phyloP scores from a whole-genome alignment of 2,888 invertebrate species.

The Cerastoderma edule region DNA sequence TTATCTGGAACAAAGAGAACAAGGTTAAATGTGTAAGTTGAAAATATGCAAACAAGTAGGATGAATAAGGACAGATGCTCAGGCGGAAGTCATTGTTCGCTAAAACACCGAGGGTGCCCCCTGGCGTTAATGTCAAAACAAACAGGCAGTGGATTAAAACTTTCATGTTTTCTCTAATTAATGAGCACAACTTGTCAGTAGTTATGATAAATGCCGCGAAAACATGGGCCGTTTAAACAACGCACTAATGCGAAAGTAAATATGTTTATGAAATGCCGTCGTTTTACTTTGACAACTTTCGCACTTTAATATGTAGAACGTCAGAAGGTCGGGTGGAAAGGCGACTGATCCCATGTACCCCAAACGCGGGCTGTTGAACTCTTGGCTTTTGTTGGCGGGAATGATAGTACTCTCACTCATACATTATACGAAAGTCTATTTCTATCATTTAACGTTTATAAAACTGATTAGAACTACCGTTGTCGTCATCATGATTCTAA shows the following conservation, averaged over 20 bases:
- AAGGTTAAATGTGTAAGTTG: too few relatives aligned
- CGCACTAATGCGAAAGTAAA: constrained; percentile 20
- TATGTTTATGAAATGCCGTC: constrained; percentile 13
- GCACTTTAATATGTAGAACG: not conserved
- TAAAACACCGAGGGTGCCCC: not conserved
- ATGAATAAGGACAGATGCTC: not conserved
- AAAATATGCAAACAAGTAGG: too few relatives aligned
- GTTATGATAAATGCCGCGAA: not conserved
- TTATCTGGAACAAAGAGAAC: too few relatives aligned
- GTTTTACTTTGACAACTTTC: constrained; percentile 1
- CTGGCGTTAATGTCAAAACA: not conserved
- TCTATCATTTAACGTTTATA: too few relatives aligned
- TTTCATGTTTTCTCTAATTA: constrained; percentile 18
- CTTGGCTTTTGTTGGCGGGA: too few relatives aligned
- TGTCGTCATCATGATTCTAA: too few relatives aligned
- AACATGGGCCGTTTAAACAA: not conserved
- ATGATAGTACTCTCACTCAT: too few relatives aligned
- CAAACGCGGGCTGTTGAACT: too few relatives aligned
- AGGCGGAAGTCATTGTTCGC: constrained; percentile 8
- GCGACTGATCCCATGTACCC: too few relatives aligned
- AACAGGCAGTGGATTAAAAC: constrained; percentile 10
- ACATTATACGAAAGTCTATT: too few relatives aligned
- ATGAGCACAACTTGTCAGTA: constrained; percentile 6
- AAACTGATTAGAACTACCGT: too few relatives aligned
- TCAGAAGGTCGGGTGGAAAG: too few relatives aligned